phyloP scores from a whole-genome alignment of 1,140 invertebrate genomes.

The Drosophila pseudoananassae region DNA sequence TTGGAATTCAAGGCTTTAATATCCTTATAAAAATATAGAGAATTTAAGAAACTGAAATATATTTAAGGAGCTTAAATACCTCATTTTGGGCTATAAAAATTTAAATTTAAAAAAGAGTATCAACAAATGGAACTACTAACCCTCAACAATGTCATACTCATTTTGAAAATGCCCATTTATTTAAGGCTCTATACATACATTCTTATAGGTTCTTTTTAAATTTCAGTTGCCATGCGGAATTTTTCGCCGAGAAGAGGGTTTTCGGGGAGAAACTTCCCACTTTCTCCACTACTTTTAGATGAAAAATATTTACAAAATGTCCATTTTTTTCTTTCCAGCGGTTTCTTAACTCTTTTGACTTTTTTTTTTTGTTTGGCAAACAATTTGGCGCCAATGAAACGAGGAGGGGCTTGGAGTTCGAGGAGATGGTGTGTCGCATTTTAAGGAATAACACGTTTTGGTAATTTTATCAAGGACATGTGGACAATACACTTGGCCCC shows the following conservation, averaged over 20 bases:
- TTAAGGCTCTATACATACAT: slow-evolving; percentile 10
- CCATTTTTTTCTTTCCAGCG: slow-evolving; percentile 23
- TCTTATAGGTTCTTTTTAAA: slow-evolving; percentile 34
- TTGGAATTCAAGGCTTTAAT: neutral
- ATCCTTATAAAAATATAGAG: neutral
- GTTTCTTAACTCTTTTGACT: slow-evolving; percentile 14
- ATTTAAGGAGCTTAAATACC: no score
- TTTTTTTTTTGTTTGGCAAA: slow-evolving; percentile 57
- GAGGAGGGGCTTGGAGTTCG: slow-evolving; percentile 3
- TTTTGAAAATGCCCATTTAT: slow-evolving; percentile 1
- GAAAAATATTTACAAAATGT: slow-evolving; percentile 72
- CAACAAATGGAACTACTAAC: no score
- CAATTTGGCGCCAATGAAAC: slow-evolving; percentile 65
- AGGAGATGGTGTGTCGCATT: slow-evolving; percentile 50
- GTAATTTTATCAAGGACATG: slow-evolving; percentile 70
- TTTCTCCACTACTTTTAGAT: slow-evolving; percentile 55
- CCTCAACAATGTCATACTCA: neutral
- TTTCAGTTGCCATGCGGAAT: slow-evolving; percentile 49
- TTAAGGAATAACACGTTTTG: slow-evolving; percentile 66
- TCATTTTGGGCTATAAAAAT: no score
- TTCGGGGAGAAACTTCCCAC: slow-evolving; percentile 1
- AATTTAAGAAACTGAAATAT: neutral
- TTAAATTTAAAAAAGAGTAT: no score
- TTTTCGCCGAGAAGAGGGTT: neutral
- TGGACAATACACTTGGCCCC: slow-evolving; percentile 31